Percentiles rank a stretch among this genome's conserved stretches.
Evolutionary conservation across 2,797 vertebrate species (phyloP).

Genomic region (Sparus aurata): DNA sequence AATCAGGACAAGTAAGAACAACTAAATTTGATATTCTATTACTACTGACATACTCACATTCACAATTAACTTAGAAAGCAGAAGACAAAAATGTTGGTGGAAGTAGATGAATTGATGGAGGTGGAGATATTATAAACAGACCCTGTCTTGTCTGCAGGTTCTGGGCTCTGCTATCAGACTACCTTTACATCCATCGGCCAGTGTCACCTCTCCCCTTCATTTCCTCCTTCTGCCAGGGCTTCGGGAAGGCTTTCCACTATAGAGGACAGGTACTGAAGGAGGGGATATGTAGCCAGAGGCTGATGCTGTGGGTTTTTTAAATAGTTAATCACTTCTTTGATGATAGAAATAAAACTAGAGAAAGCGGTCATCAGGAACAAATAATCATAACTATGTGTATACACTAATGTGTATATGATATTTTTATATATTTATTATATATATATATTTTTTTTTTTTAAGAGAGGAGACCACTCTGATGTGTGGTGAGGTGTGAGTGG

Average conservation of each 20-base stretch:
- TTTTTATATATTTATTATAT: too few relatives aligned
- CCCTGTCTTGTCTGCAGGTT: constrained; percentile 86
- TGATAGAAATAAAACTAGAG: too few relatives aligned
- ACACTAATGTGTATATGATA: too few relatives aligned
- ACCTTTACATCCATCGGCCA: constrained; percentile 87
- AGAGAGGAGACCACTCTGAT: too few relatives aligned
- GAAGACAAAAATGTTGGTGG: not conserved
- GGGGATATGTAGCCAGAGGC: not conserved
- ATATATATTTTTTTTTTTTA: too few relatives aligned
- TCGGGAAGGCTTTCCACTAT: constrained; percentile 88
- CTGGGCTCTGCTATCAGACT: constrained; percentile 88
- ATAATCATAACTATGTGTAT: too few relatives aligned
- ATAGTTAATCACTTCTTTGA: too few relatives aligned
- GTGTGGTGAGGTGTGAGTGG: too few relatives aligned
- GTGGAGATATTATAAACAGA: not conserved
- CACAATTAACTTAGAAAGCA: not conserved
- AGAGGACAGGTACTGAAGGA: constrained; percentile 87
- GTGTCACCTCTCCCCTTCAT: constrained; percentile 88
- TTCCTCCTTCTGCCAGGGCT: constrained; percentile 94
- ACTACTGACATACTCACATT: not conserved
- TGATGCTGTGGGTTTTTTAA: too few relatives aligned
- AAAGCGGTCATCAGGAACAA: too few relatives aligned
- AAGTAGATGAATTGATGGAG: not conserved
- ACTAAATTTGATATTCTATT: too few relatives aligned
- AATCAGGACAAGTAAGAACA: constrained; percentile 93